Evolutionary conservation across 2,113 vertebrate species (phyloP), one percentile per base, ranked within the genome.

Genomic region (Cnemophilus loriae): DNA sequence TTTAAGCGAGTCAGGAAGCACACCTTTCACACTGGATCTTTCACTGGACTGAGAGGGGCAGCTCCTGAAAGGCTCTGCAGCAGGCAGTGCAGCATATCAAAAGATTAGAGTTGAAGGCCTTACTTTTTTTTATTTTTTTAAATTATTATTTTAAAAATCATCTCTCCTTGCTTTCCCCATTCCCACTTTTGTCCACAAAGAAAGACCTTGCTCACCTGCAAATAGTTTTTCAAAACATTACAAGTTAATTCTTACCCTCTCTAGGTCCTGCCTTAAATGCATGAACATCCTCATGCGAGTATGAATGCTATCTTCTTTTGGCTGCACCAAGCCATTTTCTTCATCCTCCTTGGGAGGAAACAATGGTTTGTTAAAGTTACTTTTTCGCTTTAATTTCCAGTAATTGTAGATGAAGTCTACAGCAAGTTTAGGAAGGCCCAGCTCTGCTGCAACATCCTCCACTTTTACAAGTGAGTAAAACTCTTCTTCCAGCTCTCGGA

Each of bases 201-300:
- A 67, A 78, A 79, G 57, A 84, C n/a, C 27, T 37, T 18, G 10
- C 42, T 90, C 89, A 86, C 21, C 44, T 78, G 52, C 22, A 74
- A 60, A 61, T 0, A 67, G 7, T 50, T 85, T 91, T 89, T 55
- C 35, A 78, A 71, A 87, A 35, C 16, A 76, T 76, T 18, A 94
- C 33, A 49, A 57, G 46, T 65, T 80, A 60, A 77, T 24, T 63
- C 99, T 97, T 98, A 99, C 99, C 99, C 99, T 98, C 92, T 99
- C 99, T 85, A 99, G 97, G 96, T 99, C 99, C 97, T 99, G 99
- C 9, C 99, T 98, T 74, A 99, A 98, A 87, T 99, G 99, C 99
- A 99, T 99, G 96, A 99, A 99, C 99, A 99, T 99, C 91, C 99
- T 98, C 99, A 99, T 99, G 90, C 99, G 99, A 53, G 99, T 99